phyloP scores from a whole-genome alignment of 1,140 invertebrate genomes.

The Phthorimaea operculella region DNA sequence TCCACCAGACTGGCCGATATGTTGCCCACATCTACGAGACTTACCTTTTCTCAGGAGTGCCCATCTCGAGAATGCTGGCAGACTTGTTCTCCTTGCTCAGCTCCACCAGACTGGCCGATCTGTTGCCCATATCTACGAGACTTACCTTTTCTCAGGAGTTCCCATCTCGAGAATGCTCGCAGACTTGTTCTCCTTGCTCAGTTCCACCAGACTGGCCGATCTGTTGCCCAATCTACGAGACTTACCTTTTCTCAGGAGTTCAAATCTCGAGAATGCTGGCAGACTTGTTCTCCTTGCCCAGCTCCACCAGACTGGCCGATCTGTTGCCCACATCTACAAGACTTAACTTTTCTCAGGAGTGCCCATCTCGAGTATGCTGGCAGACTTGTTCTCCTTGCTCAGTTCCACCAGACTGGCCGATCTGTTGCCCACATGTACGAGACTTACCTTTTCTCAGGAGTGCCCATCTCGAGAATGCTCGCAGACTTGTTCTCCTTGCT shows the following conservation, averaged over 20 bases:
- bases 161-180: slow-evolving; percentile 49
- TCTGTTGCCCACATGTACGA: slow-evolving; percentile 37
- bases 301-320: slow-evolving; percentile 8
- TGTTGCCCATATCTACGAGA: slow-evolving; percentile 41
- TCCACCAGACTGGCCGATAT: slow-evolving; percentile 7
- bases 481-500: slow-evolving; percentile 35
- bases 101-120: slow-evolving; percentile 7
- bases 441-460: slow-evolving; percentile 49
- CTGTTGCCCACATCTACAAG: slow-evolving; percentile 22
- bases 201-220: not conserved
- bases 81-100: slow-evolving; percentile 34
- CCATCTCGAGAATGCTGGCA: slow-evolving; percentile 47
- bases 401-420: slow-evolving; percentile 9
- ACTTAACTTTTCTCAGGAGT: slow-evolving; percentile 48
- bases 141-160: slow-evolving; percentile 48
- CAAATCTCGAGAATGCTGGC: slow-evolving; percentile 47
- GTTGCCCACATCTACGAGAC: slow-evolving; percentile 42
- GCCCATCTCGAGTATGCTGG: slow-evolving; percentile 48
- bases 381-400: slow-evolving; percentile 33
- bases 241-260: slow-evolving; percentile 48
- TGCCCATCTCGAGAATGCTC: slow-evolving; percentile 49
- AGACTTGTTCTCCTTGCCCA: slow-evolving; percentile 33
- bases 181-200: slow-evolving; percentile 18
- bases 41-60: slow-evolving; percentile 49
- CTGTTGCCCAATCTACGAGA: slow-evolving; percentile 21